Percentiles rank a stretch among this genome's conserved stretches.
phyloP scores from a whole-genome alignment of 2,113 vertebrate genomes.

The Ptilorrhoa leucosticta region DNA sequence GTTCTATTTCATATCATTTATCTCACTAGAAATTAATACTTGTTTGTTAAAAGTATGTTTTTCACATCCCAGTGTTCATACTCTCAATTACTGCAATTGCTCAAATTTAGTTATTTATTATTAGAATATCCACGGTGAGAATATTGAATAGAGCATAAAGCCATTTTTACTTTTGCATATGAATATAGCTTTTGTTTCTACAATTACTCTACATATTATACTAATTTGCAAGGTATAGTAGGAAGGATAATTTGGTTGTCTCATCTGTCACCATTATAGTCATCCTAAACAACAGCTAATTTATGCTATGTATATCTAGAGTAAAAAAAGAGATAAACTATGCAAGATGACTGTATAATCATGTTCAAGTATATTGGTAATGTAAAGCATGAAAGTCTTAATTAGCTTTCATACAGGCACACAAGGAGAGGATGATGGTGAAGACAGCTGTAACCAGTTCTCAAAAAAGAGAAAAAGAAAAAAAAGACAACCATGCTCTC shows the following conservation, averaged over 20 bases:
- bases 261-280: not conserved
- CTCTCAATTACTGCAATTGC: not conserved
- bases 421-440: not conserved
- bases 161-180: not conserved
- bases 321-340: not conserved
- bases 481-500: not conserved
- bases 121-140: not conserved
- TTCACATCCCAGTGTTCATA: not conserved
- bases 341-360: not conserved
- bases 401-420: not conserved
- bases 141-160: not conserved
- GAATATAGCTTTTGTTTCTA: not conserved
- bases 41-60: not conserved
- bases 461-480: not conserved
- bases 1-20: not conserved
- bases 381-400: not conserved
- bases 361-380: not conserved
- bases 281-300: not conserved
- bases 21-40: not conserved
- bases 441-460: not conserved
- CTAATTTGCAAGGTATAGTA: not conserved
- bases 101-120: not conserved
- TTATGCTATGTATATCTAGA: not conserved
- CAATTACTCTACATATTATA: not conserved
- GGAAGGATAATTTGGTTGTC: not conserved